phyloP scores from a whole-genome alignment of 2,888 invertebrate species.

The Parelbella ahira region DNA sequence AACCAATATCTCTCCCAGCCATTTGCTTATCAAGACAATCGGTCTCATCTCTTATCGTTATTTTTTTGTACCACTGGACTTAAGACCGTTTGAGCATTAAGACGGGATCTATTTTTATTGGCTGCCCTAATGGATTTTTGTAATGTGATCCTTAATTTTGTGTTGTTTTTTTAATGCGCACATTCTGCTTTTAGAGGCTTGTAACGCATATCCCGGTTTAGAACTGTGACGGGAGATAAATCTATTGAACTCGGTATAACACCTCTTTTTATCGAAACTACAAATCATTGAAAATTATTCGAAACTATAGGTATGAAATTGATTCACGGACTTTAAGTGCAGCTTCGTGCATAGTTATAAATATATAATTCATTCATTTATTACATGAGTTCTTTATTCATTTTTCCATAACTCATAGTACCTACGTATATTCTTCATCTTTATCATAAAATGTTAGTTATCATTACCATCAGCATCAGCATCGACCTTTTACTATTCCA shows the following conservation, averaged over 20 bases:
- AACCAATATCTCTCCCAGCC: slow-evolving; percentile 26
- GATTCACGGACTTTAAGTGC: too few relatives aligned
- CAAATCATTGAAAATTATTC: slow-evolving; percentile 8
- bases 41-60: slow-evolving; percentile 35
- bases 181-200: slow-evolving; percentile 47
- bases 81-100: slow-evolving; percentile 42
- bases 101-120: slow-evolving; percentile 71
- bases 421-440: too few relatives aligned
- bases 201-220: slow-evolving; percentile 44
- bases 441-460: too few relatives aligned
- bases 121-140: slow-evolving; percentile 73
- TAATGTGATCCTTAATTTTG: slow-evolving; percentile 71
- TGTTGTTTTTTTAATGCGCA: slow-evolving; percentile 60
- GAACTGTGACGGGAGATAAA: slow-evolving; percentile 40
- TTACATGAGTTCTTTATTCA: too few relatives aligned
- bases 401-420: too few relatives aligned
- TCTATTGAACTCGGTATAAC: slow-evolving; percentile 29
- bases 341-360: too few relatives aligned
- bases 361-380: too few relatives aligned
- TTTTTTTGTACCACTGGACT: slow-evolving; percentile 67
- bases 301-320: too few relatives aligned
- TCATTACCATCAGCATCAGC: too few relatives aligned
- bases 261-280: slow-evolving; percentile 28
- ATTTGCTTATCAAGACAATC: slow-evolving; percentile 42
- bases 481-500: too few relatives aligned